Conservation (phyloP, 2,797 vertebrate genomes). For the Oreochromis grahami region DNA sequence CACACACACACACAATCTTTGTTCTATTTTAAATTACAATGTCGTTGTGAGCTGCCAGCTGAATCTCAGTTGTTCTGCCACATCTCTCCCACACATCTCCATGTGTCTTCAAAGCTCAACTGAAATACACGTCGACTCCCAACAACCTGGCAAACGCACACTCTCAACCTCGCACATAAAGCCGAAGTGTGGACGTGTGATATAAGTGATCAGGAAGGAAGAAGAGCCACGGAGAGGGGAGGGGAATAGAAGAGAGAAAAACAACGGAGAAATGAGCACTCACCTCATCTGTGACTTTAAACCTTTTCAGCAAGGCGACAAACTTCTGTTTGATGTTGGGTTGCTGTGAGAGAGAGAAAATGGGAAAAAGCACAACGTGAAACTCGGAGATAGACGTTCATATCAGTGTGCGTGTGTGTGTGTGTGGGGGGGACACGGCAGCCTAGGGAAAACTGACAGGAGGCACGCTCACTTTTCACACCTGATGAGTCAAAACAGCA, state of each 20-base stretch:
- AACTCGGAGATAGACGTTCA: background rate
- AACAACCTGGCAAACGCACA: background rate
- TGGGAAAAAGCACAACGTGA: background rate
- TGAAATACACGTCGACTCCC: background rate
- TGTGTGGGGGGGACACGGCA: rapidly evolving
- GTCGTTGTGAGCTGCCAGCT: background rate
- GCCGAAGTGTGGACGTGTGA: background rate
- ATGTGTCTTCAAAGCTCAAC: background rate
- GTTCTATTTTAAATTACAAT: constrained; percentile 25
- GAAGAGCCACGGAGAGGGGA: background rate
- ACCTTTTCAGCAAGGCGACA: constrained; percentile 92
- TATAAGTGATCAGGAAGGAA: background rate
- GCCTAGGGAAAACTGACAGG: background rate
- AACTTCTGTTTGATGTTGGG: constrained; percentile 99
- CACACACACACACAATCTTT: background rate
- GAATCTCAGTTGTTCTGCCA: constrained; percentile 21
- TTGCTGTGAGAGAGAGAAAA: constrained; percentile 69
- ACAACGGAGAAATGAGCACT: background rate
- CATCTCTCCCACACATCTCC: constrained; percentile 22
- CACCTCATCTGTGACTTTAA: constrained; percentile 96
- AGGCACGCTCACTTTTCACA: background rate
- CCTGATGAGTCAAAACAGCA: constrained; percentile 17
- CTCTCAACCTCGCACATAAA: background rate
- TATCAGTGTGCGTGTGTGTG: background rate
- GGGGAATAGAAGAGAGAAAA: background rate